A percentile compares a stretch with the other conserved stretches of the same genome.
Evolutionary conservation across 2,113 vertebrate species (phyloP).

Genomic region (Microcebus ravelobensis): DNA sequence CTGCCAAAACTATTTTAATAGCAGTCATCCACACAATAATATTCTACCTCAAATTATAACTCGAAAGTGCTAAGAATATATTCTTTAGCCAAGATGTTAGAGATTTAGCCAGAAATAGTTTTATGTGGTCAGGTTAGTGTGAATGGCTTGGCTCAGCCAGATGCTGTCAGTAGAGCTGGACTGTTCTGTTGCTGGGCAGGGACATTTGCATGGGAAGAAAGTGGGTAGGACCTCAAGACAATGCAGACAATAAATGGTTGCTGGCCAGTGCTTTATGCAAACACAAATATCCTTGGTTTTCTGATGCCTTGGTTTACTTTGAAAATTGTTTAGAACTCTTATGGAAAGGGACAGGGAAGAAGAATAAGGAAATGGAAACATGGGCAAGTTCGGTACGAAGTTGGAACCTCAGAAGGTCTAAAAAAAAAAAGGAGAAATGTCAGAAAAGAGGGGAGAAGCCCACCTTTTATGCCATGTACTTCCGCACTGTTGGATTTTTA

Average conservation of each 20-base stretch:
- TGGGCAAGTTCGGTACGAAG: background rate
- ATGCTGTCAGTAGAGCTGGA: background rate
- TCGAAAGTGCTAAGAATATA: constrained; percentile 17
- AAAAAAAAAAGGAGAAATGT: background rate
- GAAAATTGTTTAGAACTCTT: constrained; percentile 39
- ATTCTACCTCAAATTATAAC: constrained; percentile 36
- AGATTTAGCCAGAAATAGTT: constrained; percentile 14
- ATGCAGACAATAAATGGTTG: background rate
- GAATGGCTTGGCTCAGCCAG: background rate
- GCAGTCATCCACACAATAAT: constrained; percentile 17
- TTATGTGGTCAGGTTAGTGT: constrained; percentile 30
- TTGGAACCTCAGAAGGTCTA: background rate
- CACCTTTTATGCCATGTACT: background rate
- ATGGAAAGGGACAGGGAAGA: constrained; percentile 1
- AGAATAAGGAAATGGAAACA: constrained; percentile 1
- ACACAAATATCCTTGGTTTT: background rate
- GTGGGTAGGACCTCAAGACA: background rate
- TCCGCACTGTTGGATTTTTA: constrained; percentile 4
- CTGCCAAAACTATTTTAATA: constrained; percentile 27
- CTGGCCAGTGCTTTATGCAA: background rate
- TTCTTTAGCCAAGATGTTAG: background rate
- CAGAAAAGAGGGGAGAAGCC: background rate
- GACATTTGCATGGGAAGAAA: background rate
- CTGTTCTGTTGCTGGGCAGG: background rate
- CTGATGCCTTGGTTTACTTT: background rate